These are phyloP conservation scores for Noctua fimbriata DNA, from an alignment of 2,888 invertebrate genomes.

Conservation along the genomic window DNA sequence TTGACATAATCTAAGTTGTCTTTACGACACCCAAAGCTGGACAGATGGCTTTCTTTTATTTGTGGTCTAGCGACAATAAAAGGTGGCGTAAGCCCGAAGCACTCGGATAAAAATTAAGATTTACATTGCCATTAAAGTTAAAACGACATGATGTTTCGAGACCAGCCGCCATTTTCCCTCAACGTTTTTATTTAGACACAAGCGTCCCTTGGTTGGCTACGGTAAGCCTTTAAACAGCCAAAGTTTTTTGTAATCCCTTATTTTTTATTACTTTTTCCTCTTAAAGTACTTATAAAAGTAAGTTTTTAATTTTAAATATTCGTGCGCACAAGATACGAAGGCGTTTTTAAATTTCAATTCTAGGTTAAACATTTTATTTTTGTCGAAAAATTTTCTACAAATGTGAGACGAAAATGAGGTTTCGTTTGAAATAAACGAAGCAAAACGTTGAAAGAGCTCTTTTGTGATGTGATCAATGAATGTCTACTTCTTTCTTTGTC, in stretches of 20 bases:
- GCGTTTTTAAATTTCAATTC: neutral
- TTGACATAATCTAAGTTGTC: neutral
- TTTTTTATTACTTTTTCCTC: constrained; percentile 44
- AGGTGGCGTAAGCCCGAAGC: constrained; percentile 12
- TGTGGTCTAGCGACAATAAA: constrained; percentile 8
- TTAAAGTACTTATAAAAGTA: constrained; percentile 15
- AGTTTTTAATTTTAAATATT: constrained; percentile 21
- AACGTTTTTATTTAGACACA: constrained; percentile 33
- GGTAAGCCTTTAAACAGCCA: constrained; percentile 42
- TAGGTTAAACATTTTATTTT: neutral
- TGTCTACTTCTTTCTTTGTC: neutral
- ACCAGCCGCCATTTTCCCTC: constrained; percentile 12
- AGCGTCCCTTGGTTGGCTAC: constrained; percentile 22
- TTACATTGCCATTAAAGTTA: constrained; percentile 18
- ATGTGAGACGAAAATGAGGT: neutral
- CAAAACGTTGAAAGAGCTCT: neutral
- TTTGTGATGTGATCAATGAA: neutral
- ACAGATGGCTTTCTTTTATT: neutral
- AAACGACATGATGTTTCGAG: constrained; percentile 32
- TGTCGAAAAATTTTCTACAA: neutral
- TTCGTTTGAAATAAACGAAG: neutral
- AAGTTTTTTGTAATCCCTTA: constrained; percentile 46
- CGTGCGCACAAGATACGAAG: neutral
- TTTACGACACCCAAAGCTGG: neutral
- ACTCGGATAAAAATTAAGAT: constrained; percentile 15